Evolutionary conservation across 2,113 vertebrate species (phyloP), one percentile per base, ranked within the genome.

Genomic region (Toxotes jaculatrix): DNA sequence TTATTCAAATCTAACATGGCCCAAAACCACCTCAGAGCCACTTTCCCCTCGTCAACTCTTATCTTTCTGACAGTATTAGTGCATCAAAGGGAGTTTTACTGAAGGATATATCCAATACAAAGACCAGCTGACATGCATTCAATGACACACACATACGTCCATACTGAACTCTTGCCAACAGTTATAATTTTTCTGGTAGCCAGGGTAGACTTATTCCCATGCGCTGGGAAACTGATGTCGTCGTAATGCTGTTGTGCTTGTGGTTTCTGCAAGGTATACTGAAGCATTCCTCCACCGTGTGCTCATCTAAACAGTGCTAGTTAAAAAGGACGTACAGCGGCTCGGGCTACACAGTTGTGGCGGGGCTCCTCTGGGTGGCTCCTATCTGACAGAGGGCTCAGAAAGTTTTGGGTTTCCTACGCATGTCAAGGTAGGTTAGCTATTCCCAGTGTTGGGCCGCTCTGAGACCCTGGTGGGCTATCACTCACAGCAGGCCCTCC

Each of bases 231-330:
- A 57, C 89, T 42, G 66, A 74, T 85, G 88, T 93, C 53, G 75
- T 83, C 69, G 36, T 89, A 86, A 91, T 89, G 87, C 89, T 92
- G 91, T 93, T 93, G 92, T 94, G 87, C 90, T 90, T 94, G 92
- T 49, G 92, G 92, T 93, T 92, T 91, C 72, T 89, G 81, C 89
- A 81, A 92, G 92, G 85, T 90, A 92, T 83, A 92, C 89, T 87
- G 81, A 74, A 87, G 93, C 93, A 96, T 96, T 95, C 94, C 91
- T 94, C 75, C 7, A 31, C 74, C 40, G 82, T 95, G 92, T 80
- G 91, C 92, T 95, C 94, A 95, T 95, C 89, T 95, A 96, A 96
- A 95, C 94, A 95, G 72, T 86, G 91, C 88, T 92, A 93, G 91
- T 94, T 94, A 90, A 93, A 94, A 87, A 94, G 83, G 89, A 88